These are phyloP conservation scores for Pseudochirops corinnae DNA, from an alignment of 2,797 vertebrate genomes.

Conservation along the genomic window DNA sequence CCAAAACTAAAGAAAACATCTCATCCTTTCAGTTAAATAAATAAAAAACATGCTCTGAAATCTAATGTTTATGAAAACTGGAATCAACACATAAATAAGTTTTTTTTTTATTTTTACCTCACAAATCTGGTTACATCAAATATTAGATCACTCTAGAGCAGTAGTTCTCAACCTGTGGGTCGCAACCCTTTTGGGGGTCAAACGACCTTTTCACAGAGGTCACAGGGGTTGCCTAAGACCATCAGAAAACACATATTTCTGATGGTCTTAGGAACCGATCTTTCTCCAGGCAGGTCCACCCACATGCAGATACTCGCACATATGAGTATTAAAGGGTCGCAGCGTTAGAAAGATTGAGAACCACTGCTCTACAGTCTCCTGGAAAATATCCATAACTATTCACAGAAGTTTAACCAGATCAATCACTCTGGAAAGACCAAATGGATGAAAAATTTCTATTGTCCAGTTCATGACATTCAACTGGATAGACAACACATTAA, in stretches of 20 bases:
- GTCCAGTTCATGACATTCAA: not conserved
- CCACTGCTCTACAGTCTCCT: not conserved
- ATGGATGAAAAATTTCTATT: not conserved
- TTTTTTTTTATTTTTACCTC: not conserved
- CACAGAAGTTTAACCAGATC: not conserved
- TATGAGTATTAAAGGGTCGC: too few relatives aligned
- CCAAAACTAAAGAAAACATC: not conserved
- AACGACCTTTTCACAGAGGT: too few relatives aligned
- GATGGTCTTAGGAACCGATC: too few relatives aligned
- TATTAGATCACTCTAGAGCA: not conserved
- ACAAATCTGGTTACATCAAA: not conserved
- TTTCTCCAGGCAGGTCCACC: too few relatives aligned
- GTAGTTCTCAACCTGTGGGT: too few relatives aligned
- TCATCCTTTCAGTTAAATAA: not conserved
- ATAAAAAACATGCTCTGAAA: not conserved
- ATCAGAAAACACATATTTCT: too few relatives aligned
- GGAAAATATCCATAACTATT: not conserved
- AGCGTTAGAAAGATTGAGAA: too few relatives aligned
- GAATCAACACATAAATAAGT: not conserved
- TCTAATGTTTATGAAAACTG: not conserved
- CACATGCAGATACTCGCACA: too few relatives aligned
- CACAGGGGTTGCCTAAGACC: too few relatives aligned
- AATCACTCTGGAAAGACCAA: not conserved
- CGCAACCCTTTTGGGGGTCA: too few relatives aligned
- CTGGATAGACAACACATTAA: not conserved